Evolutionary conservation across 2,797 vertebrate genomes (phyloP).

Genomic region (Artibeus jamaicensis): DNA sequence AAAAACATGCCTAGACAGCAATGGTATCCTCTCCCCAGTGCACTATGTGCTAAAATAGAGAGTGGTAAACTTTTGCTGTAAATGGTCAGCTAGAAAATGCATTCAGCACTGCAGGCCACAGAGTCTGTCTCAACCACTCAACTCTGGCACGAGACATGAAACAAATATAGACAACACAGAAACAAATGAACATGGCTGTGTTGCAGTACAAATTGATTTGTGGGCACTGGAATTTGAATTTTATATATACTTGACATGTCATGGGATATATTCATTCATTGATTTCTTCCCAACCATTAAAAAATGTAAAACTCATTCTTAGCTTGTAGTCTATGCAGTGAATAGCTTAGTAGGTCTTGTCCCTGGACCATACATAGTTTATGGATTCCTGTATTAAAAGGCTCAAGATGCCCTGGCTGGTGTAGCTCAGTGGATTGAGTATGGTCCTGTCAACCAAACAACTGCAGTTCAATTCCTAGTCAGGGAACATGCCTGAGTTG

Average conservation of each 20-base stretch:
- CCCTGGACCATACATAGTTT: background rate
- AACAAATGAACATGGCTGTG: background rate
- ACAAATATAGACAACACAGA: background rate
- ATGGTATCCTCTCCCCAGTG: background rate
- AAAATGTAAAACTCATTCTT: background rate
- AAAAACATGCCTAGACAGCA: background rate
- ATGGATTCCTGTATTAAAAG: background rate
- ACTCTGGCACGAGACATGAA: background rate
- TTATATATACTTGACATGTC: background rate
- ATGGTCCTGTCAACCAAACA: no score
- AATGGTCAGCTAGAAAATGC: background rate
- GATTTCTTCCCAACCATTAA: background rate
- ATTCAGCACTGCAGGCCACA: background rate
- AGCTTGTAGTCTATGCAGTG: background rate
- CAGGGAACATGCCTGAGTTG: no score
- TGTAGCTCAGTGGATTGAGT: no score
- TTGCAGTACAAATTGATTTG: background rate
- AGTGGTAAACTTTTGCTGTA: background rate
- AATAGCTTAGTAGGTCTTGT: background rate
- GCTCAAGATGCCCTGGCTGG: background rate
- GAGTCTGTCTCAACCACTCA: background rate
- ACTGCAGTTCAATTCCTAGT: no score
- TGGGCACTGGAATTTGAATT: background rate
- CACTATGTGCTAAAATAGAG: background rate
- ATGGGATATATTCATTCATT: background rate